Evolutionary conservation across 2,113 vertebrate species (phyloP).

Genomic region (Chrysemys picta): DNA sequence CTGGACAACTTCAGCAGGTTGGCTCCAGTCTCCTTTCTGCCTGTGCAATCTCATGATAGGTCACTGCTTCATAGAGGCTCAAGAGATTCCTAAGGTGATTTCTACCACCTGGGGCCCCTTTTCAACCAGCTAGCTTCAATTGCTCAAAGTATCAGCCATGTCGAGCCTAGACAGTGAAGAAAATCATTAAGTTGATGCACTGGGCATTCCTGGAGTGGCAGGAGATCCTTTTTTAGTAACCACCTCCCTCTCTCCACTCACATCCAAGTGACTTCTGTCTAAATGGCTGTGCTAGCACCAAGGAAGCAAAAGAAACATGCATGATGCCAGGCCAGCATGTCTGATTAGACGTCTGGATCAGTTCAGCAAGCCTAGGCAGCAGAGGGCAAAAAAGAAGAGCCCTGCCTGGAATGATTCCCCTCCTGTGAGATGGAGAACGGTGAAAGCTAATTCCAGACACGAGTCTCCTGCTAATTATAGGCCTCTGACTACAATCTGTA

Average conservation of each 20-base stretch:
- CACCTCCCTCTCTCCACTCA: background rate
- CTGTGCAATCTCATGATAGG: background rate
- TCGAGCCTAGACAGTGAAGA: background rate
- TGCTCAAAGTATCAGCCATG: background rate
- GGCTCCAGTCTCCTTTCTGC: background rate
- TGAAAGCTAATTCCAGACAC: too few relatives aligned
- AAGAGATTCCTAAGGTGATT: background rate
- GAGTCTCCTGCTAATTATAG: too few relatives aligned
- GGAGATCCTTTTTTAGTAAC: background rate
- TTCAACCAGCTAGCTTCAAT: background rate
- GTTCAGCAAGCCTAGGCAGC: too few relatives aligned
- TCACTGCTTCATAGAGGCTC: background rate
- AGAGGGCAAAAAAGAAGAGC: too few relatives aligned
- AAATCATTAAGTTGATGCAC: background rate
- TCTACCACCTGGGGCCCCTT: background rate
- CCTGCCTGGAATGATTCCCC: too few relatives aligned
- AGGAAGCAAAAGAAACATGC: background rate
- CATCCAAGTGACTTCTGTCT: background rate
- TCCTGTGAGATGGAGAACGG: too few relatives aligned
- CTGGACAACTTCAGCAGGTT: background rate
- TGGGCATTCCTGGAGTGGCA: background rate
- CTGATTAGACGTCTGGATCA: too few relatives aligned
- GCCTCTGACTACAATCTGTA: too few relatives aligned
- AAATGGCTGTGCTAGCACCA: background rate
- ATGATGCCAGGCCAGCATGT: too few relatives aligned